These are phyloP conservation scores for Delichon dasypus DNA, from an alignment of 2,797 vertebrate species.

Conservation along the genomic window DNA sequence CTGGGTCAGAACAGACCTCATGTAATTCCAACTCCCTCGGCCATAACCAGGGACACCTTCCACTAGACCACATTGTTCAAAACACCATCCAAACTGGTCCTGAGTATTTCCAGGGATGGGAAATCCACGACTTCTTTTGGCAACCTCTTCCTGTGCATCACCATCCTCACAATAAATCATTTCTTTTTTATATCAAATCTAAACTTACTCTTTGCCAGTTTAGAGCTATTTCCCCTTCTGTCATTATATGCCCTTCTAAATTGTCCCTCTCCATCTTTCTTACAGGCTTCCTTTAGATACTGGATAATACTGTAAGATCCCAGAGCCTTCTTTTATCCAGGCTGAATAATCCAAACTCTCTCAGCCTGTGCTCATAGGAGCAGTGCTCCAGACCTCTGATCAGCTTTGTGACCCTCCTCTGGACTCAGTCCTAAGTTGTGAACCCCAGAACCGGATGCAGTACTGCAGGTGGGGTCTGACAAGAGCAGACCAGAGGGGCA, in stretches of 20 bases:
- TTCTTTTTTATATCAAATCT: neutral
- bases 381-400: fast-evolving
- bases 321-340: neutral
- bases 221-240: neutral
- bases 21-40: neutral
- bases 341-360: neutral
- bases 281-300: neutral
- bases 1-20: fast-evolving
- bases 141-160: neutral
- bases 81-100: neutral
- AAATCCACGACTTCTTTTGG: neutral
- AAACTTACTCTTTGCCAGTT: neutral
- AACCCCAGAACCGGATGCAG: neutral
- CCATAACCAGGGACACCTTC: neutral
- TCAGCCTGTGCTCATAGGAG: neutral
- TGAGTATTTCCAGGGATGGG: neutral
- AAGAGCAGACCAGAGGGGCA: neutral
- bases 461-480: neutral
- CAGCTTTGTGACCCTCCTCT: neutral
- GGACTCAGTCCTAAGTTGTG: neutral
- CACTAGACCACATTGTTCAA: neutral
- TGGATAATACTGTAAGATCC: fast-evolving
- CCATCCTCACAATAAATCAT: neutral
- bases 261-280: neutral
- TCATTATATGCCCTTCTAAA: neutral